phyloP scores from a whole-genome alignment of 2,888 invertebrate genomes.

The Nineta flava region DNA sequence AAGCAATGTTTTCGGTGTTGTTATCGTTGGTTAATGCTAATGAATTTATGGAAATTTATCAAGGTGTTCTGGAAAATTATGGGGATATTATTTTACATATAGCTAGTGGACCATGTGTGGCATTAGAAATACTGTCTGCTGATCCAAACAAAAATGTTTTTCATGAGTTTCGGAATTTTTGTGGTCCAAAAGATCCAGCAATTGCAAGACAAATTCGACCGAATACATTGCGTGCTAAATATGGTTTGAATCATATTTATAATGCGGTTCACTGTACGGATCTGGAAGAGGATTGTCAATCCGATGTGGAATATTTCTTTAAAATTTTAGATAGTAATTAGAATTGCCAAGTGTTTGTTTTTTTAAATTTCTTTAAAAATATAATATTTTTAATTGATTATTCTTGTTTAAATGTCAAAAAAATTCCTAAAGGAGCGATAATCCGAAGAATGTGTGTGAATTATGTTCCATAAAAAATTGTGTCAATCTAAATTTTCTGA shows the following conservation, averaged over 20 bases:
- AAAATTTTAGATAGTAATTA: neutral
- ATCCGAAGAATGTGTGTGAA: too few species aligned
- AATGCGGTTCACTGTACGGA: slow-evolving; percentile 93
- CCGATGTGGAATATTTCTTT: slow-evolving; percentile 48
- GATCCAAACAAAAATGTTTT: slow-evolving; percentile 41
- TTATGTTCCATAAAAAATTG: too few species aligned
- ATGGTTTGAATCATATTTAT: slow-evolving; percentile 64
- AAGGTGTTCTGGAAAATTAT: slow-evolving; percentile 63
- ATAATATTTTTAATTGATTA: neutral
- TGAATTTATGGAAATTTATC: slow-evolving; percentile 87
- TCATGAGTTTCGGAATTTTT: slow-evolving; percentile 62
- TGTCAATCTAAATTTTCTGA: too few species aligned
- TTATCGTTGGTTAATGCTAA: slow-evolving; percentile 71
- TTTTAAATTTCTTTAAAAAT: neutral
- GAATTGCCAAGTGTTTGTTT: slow-evolving; percentile 7
- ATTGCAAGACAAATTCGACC: slow-evolving; percentile 74
- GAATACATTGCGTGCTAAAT: slow-evolving; percentile 65
- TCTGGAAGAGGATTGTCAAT: slow-evolving; percentile 66
- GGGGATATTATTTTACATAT: slow-evolving; percentile 74
- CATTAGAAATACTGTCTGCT: slow-evolving; percentile 62
- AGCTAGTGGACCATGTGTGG: slow-evolving; percentile 71
- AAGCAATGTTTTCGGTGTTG: slow-evolving; percentile 63
- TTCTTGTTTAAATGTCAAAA: too few species aligned
- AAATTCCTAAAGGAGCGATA: too few species aligned
- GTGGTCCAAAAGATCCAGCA: slow-evolving; percentile 85